Conservation (phyloP, 2,888 invertebrate species). For the Melinaea marsaeus region DNA sequence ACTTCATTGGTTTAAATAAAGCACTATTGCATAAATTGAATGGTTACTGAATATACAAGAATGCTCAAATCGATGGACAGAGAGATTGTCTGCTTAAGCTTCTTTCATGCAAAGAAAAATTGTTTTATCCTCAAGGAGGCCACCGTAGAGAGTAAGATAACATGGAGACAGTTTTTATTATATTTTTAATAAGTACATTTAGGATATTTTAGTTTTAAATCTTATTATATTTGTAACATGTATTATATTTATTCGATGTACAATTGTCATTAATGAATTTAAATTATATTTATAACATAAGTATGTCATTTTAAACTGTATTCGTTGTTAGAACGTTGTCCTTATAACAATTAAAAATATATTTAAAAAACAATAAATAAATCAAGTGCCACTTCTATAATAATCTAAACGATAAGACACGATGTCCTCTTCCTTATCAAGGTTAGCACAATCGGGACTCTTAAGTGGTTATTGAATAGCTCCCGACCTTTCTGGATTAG, state of each 20-base stretch:
- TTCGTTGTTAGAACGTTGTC: no score
- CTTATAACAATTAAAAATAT: neutral
- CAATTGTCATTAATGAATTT: no score
- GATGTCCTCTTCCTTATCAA: slow-evolving; percentile 45
- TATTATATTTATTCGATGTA: no score
- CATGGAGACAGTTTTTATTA: neutral
- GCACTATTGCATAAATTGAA: slow-evolving; percentile 50
- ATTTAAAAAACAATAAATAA: neutral
- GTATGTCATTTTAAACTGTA: no score
- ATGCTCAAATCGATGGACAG: slow-evolving; percentile 29
- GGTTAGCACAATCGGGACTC: slow-evolving; percentile 55
- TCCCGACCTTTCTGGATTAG: slow-evolving; percentile 70
- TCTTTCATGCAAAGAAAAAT: slow-evolving; percentile 36
- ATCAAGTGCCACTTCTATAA: neutral
- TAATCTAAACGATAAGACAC: slow-evolving; percentile 7
- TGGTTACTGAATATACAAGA: slow-evolving; percentile 40
- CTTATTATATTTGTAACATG: no score
- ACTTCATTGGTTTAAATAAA: slow-evolving; percentile 49
- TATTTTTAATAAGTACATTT: no score
- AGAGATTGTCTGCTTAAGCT: slow-evolving; percentile 36
- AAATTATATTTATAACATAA: no score
- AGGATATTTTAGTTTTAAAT: no score
- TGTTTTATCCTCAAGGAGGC: slow-evolving; percentile 9
- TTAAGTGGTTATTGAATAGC: slow-evolving; percentile 71
- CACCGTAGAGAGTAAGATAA: slow-evolving; percentile 14